Evolutionary conservation across 2,113 vertebrate species (phyloP).

Genomic region (Dicentrarchus labrax): DNA sequence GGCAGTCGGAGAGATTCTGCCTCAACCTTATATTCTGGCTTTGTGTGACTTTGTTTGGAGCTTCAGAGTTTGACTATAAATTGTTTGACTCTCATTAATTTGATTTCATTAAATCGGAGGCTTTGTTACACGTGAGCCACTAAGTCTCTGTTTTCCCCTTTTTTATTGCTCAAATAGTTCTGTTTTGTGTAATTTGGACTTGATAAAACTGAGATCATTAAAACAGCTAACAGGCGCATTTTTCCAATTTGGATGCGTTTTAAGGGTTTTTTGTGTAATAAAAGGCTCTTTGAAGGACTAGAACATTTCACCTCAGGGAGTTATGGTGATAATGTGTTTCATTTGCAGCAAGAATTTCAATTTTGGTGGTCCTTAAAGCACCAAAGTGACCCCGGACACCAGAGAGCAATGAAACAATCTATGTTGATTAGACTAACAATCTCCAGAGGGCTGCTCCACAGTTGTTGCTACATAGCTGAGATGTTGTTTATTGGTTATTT

Average conservation of each 20-base stretch:
- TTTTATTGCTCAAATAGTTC: background rate
- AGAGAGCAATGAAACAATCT: constrained; percentile 46
- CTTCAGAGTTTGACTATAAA: constrained; percentile 11
- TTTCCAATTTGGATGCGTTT: background rate
- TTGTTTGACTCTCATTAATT: background rate
- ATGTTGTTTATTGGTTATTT: constrained; percentile 40
- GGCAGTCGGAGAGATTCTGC: constrained; percentile 50
- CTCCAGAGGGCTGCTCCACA: constrained; percentile 4
- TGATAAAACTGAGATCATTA: background rate
- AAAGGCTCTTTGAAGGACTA: background rate
- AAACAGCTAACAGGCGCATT: background rate
- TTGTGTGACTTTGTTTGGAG: constrained; percentile 34
- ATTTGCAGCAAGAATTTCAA: background rate
- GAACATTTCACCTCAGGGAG: background rate
- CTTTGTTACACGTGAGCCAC: background rate
- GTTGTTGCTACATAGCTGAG: constrained; percentile 3
- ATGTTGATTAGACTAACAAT: constrained; percentile 32
- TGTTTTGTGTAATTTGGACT: constrained; percentile 19
- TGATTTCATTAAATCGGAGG: constrained; percentile 16
- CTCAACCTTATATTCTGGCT: constrained; percentile 47
- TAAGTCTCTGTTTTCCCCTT: background rate
- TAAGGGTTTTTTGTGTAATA: background rate
- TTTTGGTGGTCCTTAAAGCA: background rate
- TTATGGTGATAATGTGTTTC: constrained; percentile 5
- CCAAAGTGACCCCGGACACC: constrained; percentile 8